Base-by-base conservation (phyloP, 1,140 invertebrate genomes). In the Drosophila navojoa region DNA sequence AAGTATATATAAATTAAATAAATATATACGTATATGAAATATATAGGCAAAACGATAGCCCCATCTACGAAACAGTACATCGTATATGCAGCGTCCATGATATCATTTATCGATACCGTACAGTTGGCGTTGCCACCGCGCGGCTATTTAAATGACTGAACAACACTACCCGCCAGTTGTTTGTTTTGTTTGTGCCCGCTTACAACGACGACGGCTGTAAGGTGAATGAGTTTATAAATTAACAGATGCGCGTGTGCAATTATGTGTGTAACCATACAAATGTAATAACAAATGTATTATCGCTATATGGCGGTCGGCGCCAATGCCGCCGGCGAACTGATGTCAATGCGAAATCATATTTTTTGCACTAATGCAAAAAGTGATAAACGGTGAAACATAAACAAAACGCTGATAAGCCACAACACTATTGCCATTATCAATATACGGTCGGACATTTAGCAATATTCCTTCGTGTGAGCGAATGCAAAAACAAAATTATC, bases 321-420 rank as follows among this genome's bases (percentile, higher is more conserved):
- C 72, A 82, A 71, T 57, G 66, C 38, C 63, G 55, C 13, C 55
- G 5, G 27, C 53, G 42, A 69, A 32, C n/a, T n/a, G n/a, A n/a
- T 54, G 73, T 66, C 68, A 55, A 64, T 77, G 55, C 47, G 58
- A 71, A 59, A 61, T 74, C 64, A 67, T 61, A 73, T 63, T 76
- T 57, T 57, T 62, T 59, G 62, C 79, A 67, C 50, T 66, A 71
- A 60, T 35, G 72, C 66, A 73, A 75, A 86, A 86, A 76, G 68
- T 77, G 71, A 87, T 71, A 87, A 79, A 82, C 32, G 10, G 76
- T 57, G 54, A 86, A 87, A 87, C 82, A 87, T 87, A 87, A 87
- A 87, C 82, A 87, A 86, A 86, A 64, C 72, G 66, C 38, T 77
- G 79, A 87, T 87, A 87, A 87, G 81, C 54, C 53, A 63, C 50